Evolutionary conservation across 2,797 vertebrate genomes (phyloP).

Genomic region (Cheirogaleus major): DNA sequence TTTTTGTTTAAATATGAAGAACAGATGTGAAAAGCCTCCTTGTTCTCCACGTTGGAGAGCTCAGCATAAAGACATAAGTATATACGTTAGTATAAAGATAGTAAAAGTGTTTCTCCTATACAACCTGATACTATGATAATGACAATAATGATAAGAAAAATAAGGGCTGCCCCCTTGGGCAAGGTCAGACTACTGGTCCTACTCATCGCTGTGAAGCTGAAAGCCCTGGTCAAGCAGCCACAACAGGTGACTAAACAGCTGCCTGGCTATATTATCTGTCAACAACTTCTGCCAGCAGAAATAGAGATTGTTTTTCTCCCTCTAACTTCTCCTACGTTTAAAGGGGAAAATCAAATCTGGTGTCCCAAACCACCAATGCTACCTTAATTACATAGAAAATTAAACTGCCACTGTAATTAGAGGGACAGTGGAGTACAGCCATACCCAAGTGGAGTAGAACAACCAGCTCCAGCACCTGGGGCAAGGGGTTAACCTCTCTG

Average conservation of each 20-base stretch:
- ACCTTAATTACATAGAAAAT: background rate
- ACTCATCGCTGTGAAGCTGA: background rate
- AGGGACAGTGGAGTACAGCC: background rate
- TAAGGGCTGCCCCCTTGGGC: background rate
- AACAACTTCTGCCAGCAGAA: conserved; percentile 18
- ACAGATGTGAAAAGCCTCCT: background rate
- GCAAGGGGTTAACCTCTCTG: background rate
- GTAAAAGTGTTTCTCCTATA: background rate
- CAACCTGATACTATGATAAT: background rate
- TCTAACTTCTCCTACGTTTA: background rate
- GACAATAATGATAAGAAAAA: background rate
- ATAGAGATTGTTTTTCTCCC: background rate
- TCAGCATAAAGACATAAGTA: background rate
- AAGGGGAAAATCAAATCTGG: conserved; percentile 2
- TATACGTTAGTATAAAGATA: background rate
- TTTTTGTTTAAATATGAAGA: background rate
- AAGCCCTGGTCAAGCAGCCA: background rate
- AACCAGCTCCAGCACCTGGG: background rate
- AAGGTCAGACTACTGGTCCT: background rate
- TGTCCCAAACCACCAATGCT: background rate
- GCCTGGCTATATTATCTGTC: background rate
- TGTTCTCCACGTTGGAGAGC: background rate
- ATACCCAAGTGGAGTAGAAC: background rate
- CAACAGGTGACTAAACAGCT: conserved; percentile 42
- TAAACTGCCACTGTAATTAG: background rate